A percentile compares a stretch with the other conserved stretches of the same genome.
phyloP scores from a whole-genome alignment of 2,797 vertebrate species.

The Anas bahamensis region DNA sequence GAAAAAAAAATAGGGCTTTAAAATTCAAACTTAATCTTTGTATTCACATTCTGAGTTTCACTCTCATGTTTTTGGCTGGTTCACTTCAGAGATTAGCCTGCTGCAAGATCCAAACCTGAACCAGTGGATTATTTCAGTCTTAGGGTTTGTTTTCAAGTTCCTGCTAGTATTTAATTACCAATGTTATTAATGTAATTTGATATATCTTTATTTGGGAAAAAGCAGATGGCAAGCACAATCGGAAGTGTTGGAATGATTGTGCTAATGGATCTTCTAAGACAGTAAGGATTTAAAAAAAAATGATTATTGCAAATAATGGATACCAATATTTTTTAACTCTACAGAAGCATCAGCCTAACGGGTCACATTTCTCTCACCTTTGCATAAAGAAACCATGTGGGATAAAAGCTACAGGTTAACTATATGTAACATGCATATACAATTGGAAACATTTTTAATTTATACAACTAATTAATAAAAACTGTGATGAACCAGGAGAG shows the following conservation, averaged over 20 bases:
- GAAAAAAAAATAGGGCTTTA: background rate
- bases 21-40: background rate
- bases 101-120: background rate
- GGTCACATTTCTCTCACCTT: background rate
- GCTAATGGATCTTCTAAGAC: conserved; percentile 13
- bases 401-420: background rate
- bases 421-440: background rate
- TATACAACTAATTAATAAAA: background rate
- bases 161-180: background rate
- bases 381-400: background rate
- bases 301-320: background rate
- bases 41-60: background rate
- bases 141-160: background rate
- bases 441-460: background rate
- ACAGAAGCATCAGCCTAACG: background rate
- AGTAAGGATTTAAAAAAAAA: background rate
- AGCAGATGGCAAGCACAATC: conserved; percentile 17
- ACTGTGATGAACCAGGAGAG: background rate
- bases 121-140: background rate
- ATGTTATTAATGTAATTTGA: conserved; percentile 6
- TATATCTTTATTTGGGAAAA: background rate
- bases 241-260: conserved; percentile 33
- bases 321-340: conserved; percentile 4
- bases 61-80: background rate
- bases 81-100: background rate